Conservation (phyloP, 2,888 invertebrate species). For the Ctena decussata region DNA sequence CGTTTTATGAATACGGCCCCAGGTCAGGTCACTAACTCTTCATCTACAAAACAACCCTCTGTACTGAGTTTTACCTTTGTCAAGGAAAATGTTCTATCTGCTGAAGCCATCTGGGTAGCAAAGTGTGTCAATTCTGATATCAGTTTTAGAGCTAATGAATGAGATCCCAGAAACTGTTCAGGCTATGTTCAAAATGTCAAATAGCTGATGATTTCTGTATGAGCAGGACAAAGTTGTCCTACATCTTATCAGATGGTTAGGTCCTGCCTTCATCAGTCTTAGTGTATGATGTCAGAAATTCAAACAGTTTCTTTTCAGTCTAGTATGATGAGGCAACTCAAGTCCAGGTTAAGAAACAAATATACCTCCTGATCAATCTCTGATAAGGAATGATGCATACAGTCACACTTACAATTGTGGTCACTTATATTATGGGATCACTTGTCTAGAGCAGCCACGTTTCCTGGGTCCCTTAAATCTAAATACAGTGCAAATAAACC, state of each 20-base stretch:
- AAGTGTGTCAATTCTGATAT: slow-evolving; percentile 8
- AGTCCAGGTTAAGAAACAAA: slow-evolving; percentile 35
- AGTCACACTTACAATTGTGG: too few species aligned
- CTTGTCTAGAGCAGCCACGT: too few species aligned
- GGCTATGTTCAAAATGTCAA: neutral
- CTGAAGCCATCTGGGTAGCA: slow-evolving; percentile 7
- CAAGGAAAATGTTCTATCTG: neutral
- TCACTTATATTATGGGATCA: too few species aligned
- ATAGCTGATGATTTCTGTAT: neutral
- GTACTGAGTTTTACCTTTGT: too few species aligned
- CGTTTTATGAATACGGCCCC: too few species aligned
- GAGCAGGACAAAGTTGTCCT: slow-evolving; percentile 5
- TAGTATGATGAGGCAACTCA: slow-evolving; percentile 32
- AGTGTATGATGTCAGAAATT: slow-evolving; percentile 7
- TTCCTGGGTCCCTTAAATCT: too few species aligned
- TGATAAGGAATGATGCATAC: slow-evolving; percentile 15
- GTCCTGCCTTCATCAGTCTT: slow-evolving; percentile 10
- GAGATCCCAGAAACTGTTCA: neutral
- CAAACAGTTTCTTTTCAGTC: slow-evolving; percentile 3
- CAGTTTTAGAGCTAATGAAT: slow-evolving; percentile 20
- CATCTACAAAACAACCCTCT: neutral
- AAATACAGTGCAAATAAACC: too few species aligned
- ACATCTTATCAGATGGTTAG: slow-evolving; percentile 27
- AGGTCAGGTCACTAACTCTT: neutral
- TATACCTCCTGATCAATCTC: slow-evolving; percentile 5